Conservation (phyloP, 35 echinoderm and acorn worm genomes). For the Stichopus chloronotus region DNA sequence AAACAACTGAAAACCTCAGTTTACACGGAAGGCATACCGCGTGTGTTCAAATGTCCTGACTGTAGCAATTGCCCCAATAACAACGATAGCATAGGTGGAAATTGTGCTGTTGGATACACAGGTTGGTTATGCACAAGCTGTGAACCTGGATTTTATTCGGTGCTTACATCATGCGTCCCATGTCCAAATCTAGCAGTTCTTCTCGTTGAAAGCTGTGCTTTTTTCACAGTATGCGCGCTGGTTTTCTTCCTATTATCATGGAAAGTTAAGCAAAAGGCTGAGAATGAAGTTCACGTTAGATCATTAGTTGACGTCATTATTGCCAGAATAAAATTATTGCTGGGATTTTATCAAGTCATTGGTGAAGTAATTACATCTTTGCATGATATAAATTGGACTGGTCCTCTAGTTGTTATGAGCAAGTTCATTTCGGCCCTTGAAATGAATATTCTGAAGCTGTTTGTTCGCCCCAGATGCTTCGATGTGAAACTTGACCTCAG, state of each 20-base stretch:
- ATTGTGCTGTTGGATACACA: constrained; percentile 2
- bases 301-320: constrained; percentile 15
- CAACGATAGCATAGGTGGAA: background rate
- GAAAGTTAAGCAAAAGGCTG: background rate
- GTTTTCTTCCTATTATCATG: background rate
- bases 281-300: background rate
- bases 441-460: constrained; percentile 14
- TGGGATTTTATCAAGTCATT: constrained; percentile 58
- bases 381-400: constrained; percentile 56
- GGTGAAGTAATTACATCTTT: constrained; percentile 51
- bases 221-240: background rate
- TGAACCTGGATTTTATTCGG: background rate
- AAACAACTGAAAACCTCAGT: background rate
- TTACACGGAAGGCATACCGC: background rate
- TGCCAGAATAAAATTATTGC: constrained; percentile 44
- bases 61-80: background rate
- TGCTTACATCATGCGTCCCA: background rate
- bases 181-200: background rate
- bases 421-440: constrained; percentile 29
- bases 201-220: background rate
- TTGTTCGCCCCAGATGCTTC: constrained; percentile 55
- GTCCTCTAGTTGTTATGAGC: background rate
- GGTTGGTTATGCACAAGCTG: background rate
- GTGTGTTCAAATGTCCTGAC: background rate
- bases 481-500: background rate